These are phyloP conservation scores for Panthera uncia DNA, from an alignment of 2,113 vertebrate genomes.

Conservation along the genomic window DNA sequence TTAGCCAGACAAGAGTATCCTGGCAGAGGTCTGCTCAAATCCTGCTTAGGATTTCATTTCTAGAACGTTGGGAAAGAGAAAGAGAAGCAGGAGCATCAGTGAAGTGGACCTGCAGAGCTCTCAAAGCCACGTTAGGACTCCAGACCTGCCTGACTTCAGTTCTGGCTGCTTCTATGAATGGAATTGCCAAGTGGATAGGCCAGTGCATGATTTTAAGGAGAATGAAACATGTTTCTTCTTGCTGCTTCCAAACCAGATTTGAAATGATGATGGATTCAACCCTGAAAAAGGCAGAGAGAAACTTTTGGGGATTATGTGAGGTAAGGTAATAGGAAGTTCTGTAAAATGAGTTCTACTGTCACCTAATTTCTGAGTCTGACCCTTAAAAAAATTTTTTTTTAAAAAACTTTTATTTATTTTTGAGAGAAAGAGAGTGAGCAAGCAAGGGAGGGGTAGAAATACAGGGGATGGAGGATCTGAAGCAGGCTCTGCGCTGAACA, in stretches of 20 bases:
- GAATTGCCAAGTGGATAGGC: neutral
- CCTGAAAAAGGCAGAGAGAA: slow-evolving; percentile 51
- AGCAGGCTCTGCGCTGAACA: too few relatives aligned
- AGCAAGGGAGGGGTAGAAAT: too few relatives aligned
- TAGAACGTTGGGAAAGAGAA: slow-evolving; percentile 57
- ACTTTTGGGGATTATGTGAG: slow-evolving; percentile 68
- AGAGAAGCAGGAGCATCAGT: slow-evolving; percentile 37
- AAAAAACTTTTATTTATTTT: too few relatives aligned
- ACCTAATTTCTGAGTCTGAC: neutral
- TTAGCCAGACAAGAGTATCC: slow-evolving; percentile 34
- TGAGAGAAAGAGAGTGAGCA: too few relatives aligned
- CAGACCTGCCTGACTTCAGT: neutral
- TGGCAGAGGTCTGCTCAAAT: neutral
- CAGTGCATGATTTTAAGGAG: neutral
- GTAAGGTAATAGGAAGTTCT: slow-evolving; percentile 77
- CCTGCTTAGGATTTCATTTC: slow-evolving; percentile 46
- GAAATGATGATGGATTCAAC: slow-evolving; percentile 78
- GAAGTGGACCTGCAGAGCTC: slow-evolving; percentile 38
- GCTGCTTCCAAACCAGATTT: slow-evolving; percentile 50
- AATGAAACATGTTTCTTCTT: neutral
- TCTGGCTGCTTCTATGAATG: neutral
- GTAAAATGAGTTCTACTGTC: neutral
- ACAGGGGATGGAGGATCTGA: too few relatives aligned
- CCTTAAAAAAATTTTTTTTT: too few relatives aligned
- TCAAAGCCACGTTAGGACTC: neutral